Evolutionary conservation across 2,888 invertebrate genomes (phyloP).

Genomic region (Silvanus unidentatus): DNA sequence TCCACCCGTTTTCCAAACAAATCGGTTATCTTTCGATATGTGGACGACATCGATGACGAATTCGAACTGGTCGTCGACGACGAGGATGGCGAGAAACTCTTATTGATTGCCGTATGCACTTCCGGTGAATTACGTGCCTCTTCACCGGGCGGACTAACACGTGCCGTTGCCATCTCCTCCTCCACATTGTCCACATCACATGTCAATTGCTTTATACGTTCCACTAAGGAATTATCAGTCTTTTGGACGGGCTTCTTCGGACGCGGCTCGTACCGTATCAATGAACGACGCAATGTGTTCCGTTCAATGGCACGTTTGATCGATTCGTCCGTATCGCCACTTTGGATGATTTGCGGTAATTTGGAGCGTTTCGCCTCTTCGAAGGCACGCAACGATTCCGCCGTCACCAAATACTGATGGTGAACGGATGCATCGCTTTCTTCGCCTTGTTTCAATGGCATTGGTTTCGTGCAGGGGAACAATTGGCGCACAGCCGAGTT

Average conservation of each 20-base stretch:
- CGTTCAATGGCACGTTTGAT: constrained; percentile 74
- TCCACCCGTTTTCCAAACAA: constrained; percentile 49
- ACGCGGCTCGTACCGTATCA: constrained; percentile 55
- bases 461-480: constrained; percentile 67
- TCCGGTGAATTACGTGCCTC: constrained; percentile 44
- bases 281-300: constrained; percentile 73
- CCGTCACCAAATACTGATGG: constrained; percentile 54
- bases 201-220: constrained; percentile 78
- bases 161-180: constrained; percentile 45
- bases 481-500: constrained; percentile 81
- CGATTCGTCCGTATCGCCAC: constrained; percentile 56
- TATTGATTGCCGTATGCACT: constrained; percentile 41
- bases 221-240: constrained; percentile 74
- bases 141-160: constrained; percentile 63
- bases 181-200: constrained; percentile 70
- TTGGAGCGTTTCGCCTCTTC: constrained; percentile 58
- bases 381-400: constrained; percentile 68
- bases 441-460: constrained; percentile 39
- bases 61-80: constrained; percentile 54
- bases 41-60: constrained; percentile 56
- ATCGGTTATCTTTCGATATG: constrained; percentile 59
- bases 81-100: constrained; percentile 55
- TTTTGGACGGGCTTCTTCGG: constrained; percentile 49
- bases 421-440: background rate
- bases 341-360: constrained; percentile 48